Conservation (phyloP, 2,797 vertebrate genomes). For the Sparus aurata region DNA sequence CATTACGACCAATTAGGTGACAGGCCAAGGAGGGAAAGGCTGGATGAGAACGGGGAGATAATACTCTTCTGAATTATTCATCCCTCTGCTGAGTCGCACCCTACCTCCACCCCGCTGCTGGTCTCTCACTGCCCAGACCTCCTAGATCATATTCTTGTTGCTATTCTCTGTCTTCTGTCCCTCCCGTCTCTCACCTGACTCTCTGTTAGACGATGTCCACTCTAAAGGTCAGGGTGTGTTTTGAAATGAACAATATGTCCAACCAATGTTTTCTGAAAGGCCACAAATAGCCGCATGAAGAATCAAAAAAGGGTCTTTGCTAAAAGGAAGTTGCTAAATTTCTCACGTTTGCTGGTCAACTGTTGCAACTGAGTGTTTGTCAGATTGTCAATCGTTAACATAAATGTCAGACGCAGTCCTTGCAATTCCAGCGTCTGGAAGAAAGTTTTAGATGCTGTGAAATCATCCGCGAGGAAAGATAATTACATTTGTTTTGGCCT, state of each 20-base stretch:
- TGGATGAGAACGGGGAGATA: slow-evolving; percentile 62
- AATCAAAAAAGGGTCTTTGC: not conserved
- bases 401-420: too few species aligned
- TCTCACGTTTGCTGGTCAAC: too few species aligned
- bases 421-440: too few species aligned
- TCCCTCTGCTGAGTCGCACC: slow-evolving; percentile 42
- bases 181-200: slow-evolving; percentile 2
- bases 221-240: not conserved
- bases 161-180: slow-evolving; percentile 23
- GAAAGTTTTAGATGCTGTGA: too few species aligned
- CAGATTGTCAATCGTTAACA: too few species aligned
- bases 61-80: slow-evolving; percentile 78
- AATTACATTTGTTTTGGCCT: too few species aligned
- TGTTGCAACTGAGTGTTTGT: too few species aligned
- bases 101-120: slow-evolving; percentile 20
- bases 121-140: slow-evolving; percentile 22
- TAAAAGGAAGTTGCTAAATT: not conserved
- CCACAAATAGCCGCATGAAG: too few species aligned
- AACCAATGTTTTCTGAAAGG: not conserved
- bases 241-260: not conserved
- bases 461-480: too few species aligned
- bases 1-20: slow-evolving; percentile 76
- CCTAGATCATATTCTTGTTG: slow-evolving; percentile 26
- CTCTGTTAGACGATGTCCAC: not conserved
- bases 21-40: slow-evolving; percentile 50